Conservation (phyloP, 2,797 vertebrate species). For the Mycteria americana region DNA sequence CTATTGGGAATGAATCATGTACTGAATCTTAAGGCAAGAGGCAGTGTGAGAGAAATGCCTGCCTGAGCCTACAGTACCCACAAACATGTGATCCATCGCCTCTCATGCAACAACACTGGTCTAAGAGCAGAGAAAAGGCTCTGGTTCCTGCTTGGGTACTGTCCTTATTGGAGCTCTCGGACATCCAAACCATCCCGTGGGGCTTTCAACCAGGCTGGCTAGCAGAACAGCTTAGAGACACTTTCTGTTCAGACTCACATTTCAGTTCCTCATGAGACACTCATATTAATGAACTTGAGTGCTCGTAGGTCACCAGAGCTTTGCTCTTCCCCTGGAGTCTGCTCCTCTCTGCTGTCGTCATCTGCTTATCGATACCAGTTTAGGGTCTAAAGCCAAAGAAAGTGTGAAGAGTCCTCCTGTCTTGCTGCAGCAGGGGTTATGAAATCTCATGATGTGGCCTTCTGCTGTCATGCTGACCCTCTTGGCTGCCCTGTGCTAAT, state of each 20-base stretch:
- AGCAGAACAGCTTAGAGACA: background rate
- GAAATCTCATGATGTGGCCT: background rate
- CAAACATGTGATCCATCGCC: accelerated
- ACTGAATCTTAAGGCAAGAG: background rate
- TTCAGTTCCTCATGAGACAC: background rate
- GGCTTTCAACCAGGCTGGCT: background rate
- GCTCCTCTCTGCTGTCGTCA: background rate
- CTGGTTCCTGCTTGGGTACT: background rate
- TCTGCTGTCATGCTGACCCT: background rate
- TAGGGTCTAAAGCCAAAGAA: background rate
- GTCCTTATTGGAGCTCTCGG: background rate
- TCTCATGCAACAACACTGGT: background rate
- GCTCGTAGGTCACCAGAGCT: background rate
- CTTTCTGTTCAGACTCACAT: background rate
- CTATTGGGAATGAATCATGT: background rate
- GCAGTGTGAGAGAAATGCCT: background rate
- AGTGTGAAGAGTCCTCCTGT: background rate
- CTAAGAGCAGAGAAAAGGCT: background rate
- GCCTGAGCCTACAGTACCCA: background rate
- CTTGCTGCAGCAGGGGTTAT: background rate
- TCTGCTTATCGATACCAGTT: background rate
- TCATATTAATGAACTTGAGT: background rate
- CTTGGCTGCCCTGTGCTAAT: background rate
- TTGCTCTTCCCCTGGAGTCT: background rate
- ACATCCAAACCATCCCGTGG: background rate